These are phyloP conservation scores for Thecocarcelia acutangulata DNA, from an alignment of 2,888 invertebrate genomes.

Conservation along the genomic window DNA sequence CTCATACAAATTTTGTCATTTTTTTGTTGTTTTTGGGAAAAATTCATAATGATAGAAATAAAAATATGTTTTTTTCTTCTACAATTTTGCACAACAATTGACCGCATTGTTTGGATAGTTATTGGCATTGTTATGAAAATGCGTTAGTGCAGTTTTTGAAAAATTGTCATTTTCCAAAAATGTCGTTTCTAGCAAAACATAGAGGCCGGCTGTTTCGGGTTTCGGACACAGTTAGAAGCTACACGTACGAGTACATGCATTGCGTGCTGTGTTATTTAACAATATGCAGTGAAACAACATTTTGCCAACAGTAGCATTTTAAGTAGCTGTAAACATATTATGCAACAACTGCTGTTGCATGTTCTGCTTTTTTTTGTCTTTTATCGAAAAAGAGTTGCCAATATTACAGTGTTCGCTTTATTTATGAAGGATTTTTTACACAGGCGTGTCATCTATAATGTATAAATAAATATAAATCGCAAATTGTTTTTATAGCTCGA, in stretches of 20 bases:
- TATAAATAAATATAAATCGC: too few relatives aligned
- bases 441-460: too few relatives aligned
- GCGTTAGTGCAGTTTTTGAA: conserved; percentile 60
- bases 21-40: background rate
- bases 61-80: conserved; percentile 41
- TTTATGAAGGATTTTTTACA: too few relatives aligned
- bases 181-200: conserved; percentile 20
- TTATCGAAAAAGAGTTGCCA: conserved; percentile 24
- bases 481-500: too few relatives aligned
- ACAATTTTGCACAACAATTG: conserved; percentile 57
- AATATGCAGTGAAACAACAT: conserved; percentile 39
- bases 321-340: conserved; percentile 74
- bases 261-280: conserved; percentile 50
- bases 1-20: background rate
- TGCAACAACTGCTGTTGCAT: conserved; percentile 71
- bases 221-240: background rate
- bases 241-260: conserved; percentile 17
- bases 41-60: conserved; percentile 28
- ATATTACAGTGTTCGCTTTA: background rate
- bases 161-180: conserved; percentile 60
- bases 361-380: conserved; percentile 57
- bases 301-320: conserved; percentile 60
- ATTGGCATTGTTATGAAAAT: conserved; percentile 73
- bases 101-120: conserved; percentile 71
- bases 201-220: conserved; percentile 48